These are phyloP conservation scores for Periphyllus acericola DNA, from an alignment of 2,888 invertebrate genomes.

Conservation along the genomic window DNA sequence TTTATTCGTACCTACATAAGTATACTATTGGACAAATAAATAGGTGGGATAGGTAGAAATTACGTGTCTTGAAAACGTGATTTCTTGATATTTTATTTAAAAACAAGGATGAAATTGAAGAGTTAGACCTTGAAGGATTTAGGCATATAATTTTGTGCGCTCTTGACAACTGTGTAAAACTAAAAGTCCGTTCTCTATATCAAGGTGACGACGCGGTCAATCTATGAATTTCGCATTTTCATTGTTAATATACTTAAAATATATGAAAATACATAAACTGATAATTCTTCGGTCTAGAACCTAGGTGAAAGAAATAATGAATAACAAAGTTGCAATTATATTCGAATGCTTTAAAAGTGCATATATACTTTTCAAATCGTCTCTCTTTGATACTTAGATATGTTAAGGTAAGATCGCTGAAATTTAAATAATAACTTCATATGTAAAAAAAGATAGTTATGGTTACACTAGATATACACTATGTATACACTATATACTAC, in stretches of 20 bases:
- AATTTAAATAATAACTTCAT: too few relatives aligned
- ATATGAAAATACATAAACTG: not conserved
- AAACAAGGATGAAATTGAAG: slow-evolving; percentile 59
- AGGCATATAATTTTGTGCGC: slow-evolving; percentile 51
- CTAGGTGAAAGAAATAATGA: too few relatives aligned
- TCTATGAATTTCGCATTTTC: slow-evolving; percentile 3
- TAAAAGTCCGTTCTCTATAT: slow-evolving; percentile 54
- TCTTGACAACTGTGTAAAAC: slow-evolving; percentile 40
- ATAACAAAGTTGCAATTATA: too few relatives aligned
- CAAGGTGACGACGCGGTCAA: slow-evolving; percentile 46
- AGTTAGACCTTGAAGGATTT: slow-evolving; percentile 41
- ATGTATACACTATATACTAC: too few relatives aligned
- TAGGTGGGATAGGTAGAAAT: slow-evolving; percentile 24
- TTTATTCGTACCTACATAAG: not conserved
- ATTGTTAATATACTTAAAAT: not conserved
- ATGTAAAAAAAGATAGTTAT: too few relatives aligned
- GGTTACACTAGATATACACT: too few relatives aligned
- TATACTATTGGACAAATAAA: not conserved
- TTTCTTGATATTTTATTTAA: slow-evolving; percentile 39
- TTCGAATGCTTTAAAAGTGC: too few relatives aligned
- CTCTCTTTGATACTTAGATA: too few relatives aligned
- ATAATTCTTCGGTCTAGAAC: too few relatives aligned
- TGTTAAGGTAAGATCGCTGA: too few relatives aligned
- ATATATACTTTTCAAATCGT: too few relatives aligned
- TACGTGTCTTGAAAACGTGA: slow-evolving; percentile 50